These are phyloP conservation scores for Alouatta palliata DNA, from an alignment of 2,113 vertebrate species.

Conservation along the genomic window DNA sequence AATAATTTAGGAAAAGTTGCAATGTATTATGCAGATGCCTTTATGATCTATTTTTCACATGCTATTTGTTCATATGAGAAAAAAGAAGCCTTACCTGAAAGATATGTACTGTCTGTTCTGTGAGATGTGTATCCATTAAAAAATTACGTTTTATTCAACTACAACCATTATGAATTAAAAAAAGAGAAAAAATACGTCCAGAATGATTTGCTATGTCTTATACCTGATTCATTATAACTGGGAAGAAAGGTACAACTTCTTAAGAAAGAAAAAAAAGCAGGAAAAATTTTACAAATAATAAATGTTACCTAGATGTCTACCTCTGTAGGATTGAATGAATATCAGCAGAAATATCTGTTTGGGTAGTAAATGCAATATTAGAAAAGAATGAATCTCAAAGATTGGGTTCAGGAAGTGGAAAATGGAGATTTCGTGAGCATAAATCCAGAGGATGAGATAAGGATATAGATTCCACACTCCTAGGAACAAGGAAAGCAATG, in stretches of 20 bases:
- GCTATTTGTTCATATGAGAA: neutral
- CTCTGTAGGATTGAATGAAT: neutral
- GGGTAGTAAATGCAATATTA: neutral
- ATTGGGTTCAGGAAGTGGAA: neutral
- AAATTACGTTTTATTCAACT: slow-evolving; percentile 9
- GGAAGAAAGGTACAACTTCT: neutral
- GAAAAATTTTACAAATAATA: neutral
- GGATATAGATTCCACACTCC: neutral
- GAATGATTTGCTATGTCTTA: slow-evolving; percentile 14
- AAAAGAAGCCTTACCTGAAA: neutral
- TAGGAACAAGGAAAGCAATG: neutral
- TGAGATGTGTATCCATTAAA: slow-evolving; percentile 21
- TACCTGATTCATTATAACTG: neutral
- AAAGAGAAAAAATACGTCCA: neutral
- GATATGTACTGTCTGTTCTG: neutral
- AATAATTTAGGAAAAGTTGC: neutral
- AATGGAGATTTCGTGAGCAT: neutral
- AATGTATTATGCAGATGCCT: neutral
- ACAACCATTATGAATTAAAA: neutral
- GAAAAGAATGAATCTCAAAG: neutral
- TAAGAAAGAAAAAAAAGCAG: neutral
- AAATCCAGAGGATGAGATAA: neutral
- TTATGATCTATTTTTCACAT: neutral
- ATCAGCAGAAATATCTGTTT: neutral
- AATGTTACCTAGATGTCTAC: neutral